Conservation (phyloP, 2,113 vertebrate genomes). For the Silurus meridionalis region DNA sequence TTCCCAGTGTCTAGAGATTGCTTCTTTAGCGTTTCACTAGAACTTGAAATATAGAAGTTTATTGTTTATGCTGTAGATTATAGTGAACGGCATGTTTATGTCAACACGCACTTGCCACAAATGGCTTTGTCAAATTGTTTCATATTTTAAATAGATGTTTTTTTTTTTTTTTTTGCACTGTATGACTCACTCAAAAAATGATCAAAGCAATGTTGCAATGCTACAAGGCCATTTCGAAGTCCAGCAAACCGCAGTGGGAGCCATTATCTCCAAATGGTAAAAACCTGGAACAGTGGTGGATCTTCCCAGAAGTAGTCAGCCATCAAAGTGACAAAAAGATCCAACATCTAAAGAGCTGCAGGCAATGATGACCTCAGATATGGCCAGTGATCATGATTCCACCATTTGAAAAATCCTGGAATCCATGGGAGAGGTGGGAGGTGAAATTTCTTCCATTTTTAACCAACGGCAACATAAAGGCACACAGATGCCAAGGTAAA, state of each 20-base stretch:
- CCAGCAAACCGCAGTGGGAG: neutral
- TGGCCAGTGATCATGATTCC: too few species aligned
- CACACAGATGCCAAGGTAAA: neutral
- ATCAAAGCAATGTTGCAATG: neutral
- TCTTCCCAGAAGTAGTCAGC: neutral
- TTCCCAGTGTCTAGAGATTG: neutral
- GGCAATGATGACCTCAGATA: neutral
- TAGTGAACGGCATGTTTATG: neutral
- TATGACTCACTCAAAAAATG: neutral
- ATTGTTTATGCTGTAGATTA: neutral
- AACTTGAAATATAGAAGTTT: neutral
- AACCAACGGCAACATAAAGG: neutral
- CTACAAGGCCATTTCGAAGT: neutral
- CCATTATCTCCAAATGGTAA: neutral
- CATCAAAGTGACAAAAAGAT: neutral
- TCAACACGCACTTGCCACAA: neutral
- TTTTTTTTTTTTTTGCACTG: neutral
- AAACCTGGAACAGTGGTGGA: neutral
- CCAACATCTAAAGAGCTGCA: neutral
- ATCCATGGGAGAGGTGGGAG: too few species aligned
- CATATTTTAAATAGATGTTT: neutral
- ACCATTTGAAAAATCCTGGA: neutral
- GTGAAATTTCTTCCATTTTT: too few species aligned
- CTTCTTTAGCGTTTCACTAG: neutral
- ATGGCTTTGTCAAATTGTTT: neutral